Evolutionary conservation across 2,797 vertebrate species (phyloP).

Genomic region (Paguma larvata): DNA sequence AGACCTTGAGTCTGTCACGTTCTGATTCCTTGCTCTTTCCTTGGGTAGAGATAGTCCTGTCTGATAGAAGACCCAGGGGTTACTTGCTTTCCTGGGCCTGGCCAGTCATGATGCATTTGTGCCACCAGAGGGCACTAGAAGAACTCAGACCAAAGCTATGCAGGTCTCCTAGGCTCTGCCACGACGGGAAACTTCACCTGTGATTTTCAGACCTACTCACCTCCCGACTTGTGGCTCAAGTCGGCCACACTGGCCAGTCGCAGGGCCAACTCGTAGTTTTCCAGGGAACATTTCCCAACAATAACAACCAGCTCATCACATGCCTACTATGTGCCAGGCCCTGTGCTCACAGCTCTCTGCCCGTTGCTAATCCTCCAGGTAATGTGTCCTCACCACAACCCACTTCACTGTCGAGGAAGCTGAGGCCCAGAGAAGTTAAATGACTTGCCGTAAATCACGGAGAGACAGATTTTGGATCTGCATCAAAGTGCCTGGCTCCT

Average conservation of each 20-base stretch:
- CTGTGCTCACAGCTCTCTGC: background rate
- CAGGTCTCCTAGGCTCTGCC: no score
- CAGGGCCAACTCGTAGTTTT: background rate
- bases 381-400: background rate
- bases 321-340: background rate
- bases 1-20: background rate
- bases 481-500: background rate
- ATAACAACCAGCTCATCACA: background rate
- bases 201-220: background rate
- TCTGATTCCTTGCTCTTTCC: background rate
- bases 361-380: background rate
- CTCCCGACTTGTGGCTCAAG: background rate
- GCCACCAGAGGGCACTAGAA: constrained; percentile 77
- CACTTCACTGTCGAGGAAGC: background rate
- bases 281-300: background rate
- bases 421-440: background rate
- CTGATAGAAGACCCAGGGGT: background rate
- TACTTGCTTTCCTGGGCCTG: background rate
- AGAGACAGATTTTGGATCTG: background rate
- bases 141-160: background rate
- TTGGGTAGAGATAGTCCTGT: background rate
- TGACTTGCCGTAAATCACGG: background rate
- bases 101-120: constrained; percentile 7
- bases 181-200: background rate
- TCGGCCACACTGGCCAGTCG: background rate